phyloP scores from a whole-genome alignment of 2,113 vertebrate genomes.

The Peromyscus maniculatus region DNA sequence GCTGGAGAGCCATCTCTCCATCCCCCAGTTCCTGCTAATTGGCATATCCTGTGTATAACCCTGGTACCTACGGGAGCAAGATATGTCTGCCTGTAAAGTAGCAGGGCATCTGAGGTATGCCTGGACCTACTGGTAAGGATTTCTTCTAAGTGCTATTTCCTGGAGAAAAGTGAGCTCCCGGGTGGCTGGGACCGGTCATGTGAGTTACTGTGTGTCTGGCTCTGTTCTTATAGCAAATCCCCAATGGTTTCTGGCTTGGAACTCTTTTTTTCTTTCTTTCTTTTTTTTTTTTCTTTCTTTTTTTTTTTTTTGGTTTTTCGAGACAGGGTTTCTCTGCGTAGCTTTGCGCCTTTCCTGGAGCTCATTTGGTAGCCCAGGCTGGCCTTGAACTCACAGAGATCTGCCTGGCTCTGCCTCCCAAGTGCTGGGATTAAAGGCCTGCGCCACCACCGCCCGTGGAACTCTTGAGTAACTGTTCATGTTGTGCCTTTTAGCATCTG shows the following conservation, averaged over 20 bases:
- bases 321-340: too few species aligned
- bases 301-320: too few species aligned
- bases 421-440: too few species aligned
- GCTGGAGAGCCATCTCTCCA: neutral
- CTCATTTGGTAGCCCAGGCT: too few species aligned
- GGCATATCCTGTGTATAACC: neutral
- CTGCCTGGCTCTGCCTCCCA: too few species aligned
- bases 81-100: neutral
- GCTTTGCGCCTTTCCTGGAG: too few species aligned
- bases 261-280: too few species aligned
- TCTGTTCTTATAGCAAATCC: neutral
- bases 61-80: neutral
- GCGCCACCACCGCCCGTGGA: neutral
- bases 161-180: neutral
- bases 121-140: too few species aligned
- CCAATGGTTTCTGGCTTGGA: neutral
- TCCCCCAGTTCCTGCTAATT: neutral
- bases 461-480: neutral
- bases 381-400: too few species aligned
- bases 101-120: neutral
- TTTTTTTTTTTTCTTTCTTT: too few species aligned
- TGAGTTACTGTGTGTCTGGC: neutral
- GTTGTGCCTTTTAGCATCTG: neutral
- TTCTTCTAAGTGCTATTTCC: neutral
- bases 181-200: neutral